Conservation (phyloP, 2,113 vertebrate species). For the Podiceps cristatus region DNA sequence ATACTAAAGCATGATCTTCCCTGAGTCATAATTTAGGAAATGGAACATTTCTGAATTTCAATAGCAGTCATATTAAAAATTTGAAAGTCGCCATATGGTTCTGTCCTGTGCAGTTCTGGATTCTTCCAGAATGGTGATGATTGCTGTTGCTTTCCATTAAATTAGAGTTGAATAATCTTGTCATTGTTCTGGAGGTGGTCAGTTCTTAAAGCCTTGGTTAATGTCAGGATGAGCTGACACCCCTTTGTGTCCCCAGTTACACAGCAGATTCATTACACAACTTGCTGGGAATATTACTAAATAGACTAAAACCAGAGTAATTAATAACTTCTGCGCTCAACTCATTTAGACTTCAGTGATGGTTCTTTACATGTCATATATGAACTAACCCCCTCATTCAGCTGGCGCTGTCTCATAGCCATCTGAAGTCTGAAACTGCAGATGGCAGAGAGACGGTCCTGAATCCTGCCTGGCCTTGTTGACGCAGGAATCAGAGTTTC, state of each 20-base stretch:
- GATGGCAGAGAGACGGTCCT: background rate
- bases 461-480: background rate
- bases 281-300: slow-evolving; percentile 4
- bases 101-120: background rate
- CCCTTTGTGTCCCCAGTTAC: background rate
- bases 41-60: slow-evolving; percentile 25
- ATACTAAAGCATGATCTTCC: background rate
- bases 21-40: slow-evolving; percentile 13
- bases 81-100: background rate
- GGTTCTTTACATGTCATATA: background rate
- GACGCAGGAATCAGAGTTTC: slow-evolving; percentile 21
- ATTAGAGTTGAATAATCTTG: background rate
- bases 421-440: background rate
- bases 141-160: background rate
- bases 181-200: background rate
- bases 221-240: background rate
- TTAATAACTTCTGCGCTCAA: background rate
- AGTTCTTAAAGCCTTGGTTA: background rate
- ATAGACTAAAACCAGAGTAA: background rate
- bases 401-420: background rate
- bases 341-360: background rate
- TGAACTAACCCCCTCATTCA: background rate
- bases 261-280: background rate
- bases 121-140: background rate
- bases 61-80: background rate